Base-by-base conservation (phyloP, 2,797 vertebrate species). In the Tapirus indicus region DNA sequence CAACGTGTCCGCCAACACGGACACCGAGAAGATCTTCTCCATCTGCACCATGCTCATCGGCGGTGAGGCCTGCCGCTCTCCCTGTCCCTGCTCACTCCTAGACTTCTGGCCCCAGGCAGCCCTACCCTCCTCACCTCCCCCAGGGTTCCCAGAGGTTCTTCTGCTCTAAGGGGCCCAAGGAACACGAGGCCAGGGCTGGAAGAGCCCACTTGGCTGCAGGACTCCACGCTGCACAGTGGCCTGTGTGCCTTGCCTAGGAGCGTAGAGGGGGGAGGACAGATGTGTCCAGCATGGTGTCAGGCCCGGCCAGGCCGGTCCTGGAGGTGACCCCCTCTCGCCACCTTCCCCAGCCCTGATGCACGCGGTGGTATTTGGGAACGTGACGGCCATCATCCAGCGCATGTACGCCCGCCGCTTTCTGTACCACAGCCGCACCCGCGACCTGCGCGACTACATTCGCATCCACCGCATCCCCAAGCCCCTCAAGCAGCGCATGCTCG, bases 301-400 rank as follows among this genome's bases (percentile, higher is more conserved):
- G 79, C 68, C 35, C 8, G 41, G 44, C 72, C 49, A 21, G 71
- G 35, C 91, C n/a, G 27, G 47, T 18, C 87, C 74, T 62, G 58
- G 44, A 69, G 64, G 66, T 95, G 88, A 93, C 92, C 44, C 27
- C 74, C 66, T 92, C 75, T 94, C 9, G 14, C 84, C 78, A 38
- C 85, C 71, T 29, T 84, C 49, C 88, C 25, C 98, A 99, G 99
- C 99, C 52, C 98, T 99, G 98, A 99, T 99, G 99, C 99, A 99
- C 2, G 99, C 99, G 0, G 99, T 99, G 96, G 99, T 99, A 96
- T 99, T 99, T 66, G 99, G 99, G 83, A 99, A 99, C n/a, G 99
- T 99, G 95, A 99, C 99, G 0, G 99, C 99, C 98, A 99, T 99
- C 98, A 99, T 99, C 98, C 99, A 99, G 98, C 99, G 99, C 97